Conservation (phyloP, 2,797 vertebrate genomes). For the Myiotriccus ornatus region DNA sequence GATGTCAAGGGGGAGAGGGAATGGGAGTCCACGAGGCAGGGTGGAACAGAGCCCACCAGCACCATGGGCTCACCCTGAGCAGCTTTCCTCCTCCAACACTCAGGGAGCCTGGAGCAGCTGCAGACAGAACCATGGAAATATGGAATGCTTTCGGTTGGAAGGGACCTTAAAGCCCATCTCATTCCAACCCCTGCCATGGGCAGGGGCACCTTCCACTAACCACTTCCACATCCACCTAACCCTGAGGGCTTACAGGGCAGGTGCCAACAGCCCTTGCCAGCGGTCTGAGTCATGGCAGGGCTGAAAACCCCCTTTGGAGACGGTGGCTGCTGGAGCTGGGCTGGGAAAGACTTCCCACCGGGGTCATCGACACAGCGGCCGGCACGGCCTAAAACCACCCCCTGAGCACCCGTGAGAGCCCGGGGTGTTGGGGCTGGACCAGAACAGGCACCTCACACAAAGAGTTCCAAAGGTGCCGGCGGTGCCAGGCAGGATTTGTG, state of each 20-base stretch:
- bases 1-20: not conserved
- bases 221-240: not conserved
- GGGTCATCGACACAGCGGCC: not conserved
- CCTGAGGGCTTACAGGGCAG: accelerated
- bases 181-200: no score
- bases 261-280: not conserved
- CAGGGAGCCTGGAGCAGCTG: accelerated
- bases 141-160: not conserved
- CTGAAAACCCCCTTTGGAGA: not conserved
- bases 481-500: slow-evolving; percentile 1
- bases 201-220: not conserved
- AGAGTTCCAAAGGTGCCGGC: not conserved
- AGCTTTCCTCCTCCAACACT: not conserved
- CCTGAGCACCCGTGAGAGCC: accelerated
- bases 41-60: not conserved
- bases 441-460: accelerated
- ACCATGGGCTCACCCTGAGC: accelerated
- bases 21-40: accelerated
- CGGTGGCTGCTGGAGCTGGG: accelerated
- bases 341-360: not conserved
- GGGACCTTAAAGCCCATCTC: not conserved
- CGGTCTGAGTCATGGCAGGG: not conserved
- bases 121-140: accelerated
- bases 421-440: not conserved
- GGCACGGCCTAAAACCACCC: accelerated